phyloP scores from a whole-genome alignment of 1,140 invertebrate genomes.

The Drosophila triauraria region DNA sequence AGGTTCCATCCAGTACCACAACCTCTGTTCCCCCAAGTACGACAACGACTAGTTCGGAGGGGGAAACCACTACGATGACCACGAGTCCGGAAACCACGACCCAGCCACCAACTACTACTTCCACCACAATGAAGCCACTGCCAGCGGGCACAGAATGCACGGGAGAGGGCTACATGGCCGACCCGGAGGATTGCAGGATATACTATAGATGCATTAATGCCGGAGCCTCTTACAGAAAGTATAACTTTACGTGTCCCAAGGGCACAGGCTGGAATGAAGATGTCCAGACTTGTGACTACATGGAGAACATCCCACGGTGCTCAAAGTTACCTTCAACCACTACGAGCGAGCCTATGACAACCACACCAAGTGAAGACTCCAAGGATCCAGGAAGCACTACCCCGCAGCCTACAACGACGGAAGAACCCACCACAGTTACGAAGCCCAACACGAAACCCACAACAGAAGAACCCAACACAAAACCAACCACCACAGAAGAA shows the following conservation, averaged over 20 bases:
- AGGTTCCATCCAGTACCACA: conserved; percentile 11
- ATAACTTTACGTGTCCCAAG: conserved; percentile 88
- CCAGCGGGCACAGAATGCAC: conserved; percentile 68
- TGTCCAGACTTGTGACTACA: conserved; percentile 68
- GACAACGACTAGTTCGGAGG: conserved; percentile 16
- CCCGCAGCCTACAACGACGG: conserved; percentile 75
- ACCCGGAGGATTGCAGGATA: conserved; percentile 87
- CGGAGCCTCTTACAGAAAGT: conserved; percentile 86
- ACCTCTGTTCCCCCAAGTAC: conserved; percentile 23
- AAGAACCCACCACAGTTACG: conserved; percentile 65
- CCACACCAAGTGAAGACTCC: conserved; percentile 43
- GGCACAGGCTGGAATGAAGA: conserved; percentile 88
- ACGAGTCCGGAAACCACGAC: conserved; percentile 16
- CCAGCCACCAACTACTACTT: conserved; percentile 2
- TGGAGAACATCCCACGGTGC: conserved; percentile 47
- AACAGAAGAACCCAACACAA: conserved; percentile 23
- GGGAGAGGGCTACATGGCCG: conserved; percentile 87
- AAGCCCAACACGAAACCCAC: conserved; percentile 32
- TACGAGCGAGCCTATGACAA: conserved; percentile 34
- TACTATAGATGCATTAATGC: conserved; percentile 89
- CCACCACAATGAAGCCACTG: conserved; percentile 51
- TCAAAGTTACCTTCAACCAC: conserved; percentile 29
- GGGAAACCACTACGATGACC: conserved; percentile 8
- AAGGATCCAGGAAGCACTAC: conserved; percentile 80
- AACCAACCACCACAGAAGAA: conserved; percentile 21